phyloP scores from a whole-genome alignment of 2,888 invertebrate species.

The Eubasilissa splendida region DNA sequence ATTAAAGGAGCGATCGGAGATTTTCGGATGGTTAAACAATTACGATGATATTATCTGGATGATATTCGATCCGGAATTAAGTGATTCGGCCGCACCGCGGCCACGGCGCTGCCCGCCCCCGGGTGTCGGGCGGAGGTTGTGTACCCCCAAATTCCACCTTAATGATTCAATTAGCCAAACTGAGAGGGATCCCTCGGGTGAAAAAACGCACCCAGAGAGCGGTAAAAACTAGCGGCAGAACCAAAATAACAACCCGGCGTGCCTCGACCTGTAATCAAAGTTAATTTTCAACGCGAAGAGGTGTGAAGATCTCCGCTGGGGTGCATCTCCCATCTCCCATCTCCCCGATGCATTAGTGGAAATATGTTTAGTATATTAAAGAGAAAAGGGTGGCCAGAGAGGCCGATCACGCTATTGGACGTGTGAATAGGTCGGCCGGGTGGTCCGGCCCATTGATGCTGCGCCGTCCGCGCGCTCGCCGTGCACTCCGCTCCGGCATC shows the following conservation, averaged over 20 bases:
- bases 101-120: constrained; percentile 5
- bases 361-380: constrained; percentile 55
- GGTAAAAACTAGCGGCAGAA: constrained; percentile 48
- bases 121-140: constrained; percentile 36
- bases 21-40: no score
- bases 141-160: constrained; percentile 54
- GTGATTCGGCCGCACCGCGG: constrained; percentile 10
- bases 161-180: constrained; percentile 58
- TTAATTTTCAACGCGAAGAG: constrained; percentile 61
- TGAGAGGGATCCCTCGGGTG: constrained; percentile 54
- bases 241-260: constrained; percentile 57
- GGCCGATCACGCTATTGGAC: constrained; percentile 43
- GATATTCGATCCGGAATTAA: neutral
- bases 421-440: constrained; percentile 51
- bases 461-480: constrained; percentile 12
- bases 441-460: constrained; percentile 44
- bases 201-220: constrained; percentile 41
- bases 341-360: constrained; percentile 47
- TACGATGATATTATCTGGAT: no score
- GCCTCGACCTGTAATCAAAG: constrained; percentile 59
- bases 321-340: constrained; percentile 32
- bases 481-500: neutral
- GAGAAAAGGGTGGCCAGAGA: constrained; percentile 39
- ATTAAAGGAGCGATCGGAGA: no score
- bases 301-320: constrained; percentile 56